Base-by-base conservation (phyloP, 1,140 invertebrate species). In the Sarcophaga peregrina region DNA sequence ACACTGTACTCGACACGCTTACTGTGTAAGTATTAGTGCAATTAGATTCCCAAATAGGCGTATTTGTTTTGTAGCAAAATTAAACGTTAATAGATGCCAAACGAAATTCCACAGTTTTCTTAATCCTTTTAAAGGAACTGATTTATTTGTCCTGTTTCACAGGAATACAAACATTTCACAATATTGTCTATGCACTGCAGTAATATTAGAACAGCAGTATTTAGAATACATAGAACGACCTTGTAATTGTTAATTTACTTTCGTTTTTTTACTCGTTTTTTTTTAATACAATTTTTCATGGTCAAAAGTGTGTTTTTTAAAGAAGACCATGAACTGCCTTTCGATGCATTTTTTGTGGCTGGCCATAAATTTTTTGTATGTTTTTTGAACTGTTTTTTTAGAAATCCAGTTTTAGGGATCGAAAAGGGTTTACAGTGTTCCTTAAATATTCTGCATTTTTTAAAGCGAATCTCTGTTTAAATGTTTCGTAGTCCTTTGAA, bases 401-500 rank as follows among this genome's bases (percentile, higher is more conserved):
- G 47, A 25, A 78, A 78, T 78, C 50, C 47, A 78, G 75, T 78
- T 78, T 78, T 50, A 78, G 50, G 75, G 75, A 78, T 50, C 75
- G 50, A 50, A 78, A 78, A 78, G 75, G 75, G 48, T 52, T 78
- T 58, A n/a, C 15, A 7, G 1, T 47, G 74, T 47, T 48, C 47
- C 47, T 76, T 76, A 46, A 17, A 11, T 15, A 47, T 52, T 52
- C 74, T 8, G 2, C n/a, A 15, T 2, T 37, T 37, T 37, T 37
- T 37, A 37, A 37, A 4, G 25, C 25, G 25, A 37, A 37, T 37
- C 25, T 37, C 25, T 4, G 25, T 37, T 37, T 37, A 37, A 37
- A 37, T 37, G 25, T 37, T 37, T 37, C 4, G n/a, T n/a, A n/a
- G n/a, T n/a, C n/a, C n/a, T n/a, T n/a, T n/a, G n/a, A n/a, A n/a